phyloP scores from a whole-genome alignment of 2,113 vertebrate species.

The Daphoenositta chrysoptera region DNA sequence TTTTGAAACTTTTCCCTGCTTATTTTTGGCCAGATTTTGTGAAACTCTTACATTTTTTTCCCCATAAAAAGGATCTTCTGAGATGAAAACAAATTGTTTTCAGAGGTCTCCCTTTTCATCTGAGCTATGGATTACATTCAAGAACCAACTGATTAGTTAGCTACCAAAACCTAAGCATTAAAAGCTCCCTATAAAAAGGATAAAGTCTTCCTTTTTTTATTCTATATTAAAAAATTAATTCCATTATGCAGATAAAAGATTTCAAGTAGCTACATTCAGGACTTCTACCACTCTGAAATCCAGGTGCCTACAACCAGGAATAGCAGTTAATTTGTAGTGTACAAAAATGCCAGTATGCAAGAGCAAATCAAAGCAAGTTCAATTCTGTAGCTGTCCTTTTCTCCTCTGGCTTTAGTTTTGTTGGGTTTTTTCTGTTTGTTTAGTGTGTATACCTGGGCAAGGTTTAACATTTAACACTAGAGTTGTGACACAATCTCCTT shows the following conservation, averaged over 20 bases:
- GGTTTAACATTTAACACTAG: background rate
- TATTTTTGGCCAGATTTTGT: background rate
- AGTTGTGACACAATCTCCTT: background rate
- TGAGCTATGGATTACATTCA: background rate
- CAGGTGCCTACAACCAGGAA: background rate
- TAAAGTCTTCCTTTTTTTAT: background rate
- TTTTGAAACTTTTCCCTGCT: background rate
- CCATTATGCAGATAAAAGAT: background rate
- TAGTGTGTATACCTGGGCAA: background rate
- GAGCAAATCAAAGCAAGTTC: background rate
- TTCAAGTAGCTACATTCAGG: background rate
- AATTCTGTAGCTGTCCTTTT: background rate
- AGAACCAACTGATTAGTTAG: background rate
- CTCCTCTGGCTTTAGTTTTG: background rate
- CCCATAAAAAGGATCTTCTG: background rate
- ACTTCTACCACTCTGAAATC: background rate
- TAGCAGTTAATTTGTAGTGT: background rate
- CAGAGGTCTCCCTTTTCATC: background rate
- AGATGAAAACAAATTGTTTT: background rate
- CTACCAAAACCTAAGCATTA: background rate
- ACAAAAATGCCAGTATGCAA: background rate
- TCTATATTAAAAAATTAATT: background rate
- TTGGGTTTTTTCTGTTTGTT: background rate
- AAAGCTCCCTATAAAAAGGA: background rate
- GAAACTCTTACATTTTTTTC: background rate